Conservation (phyloP, 2,797 vertebrate species). For the Iguana delicatissima region DNA sequence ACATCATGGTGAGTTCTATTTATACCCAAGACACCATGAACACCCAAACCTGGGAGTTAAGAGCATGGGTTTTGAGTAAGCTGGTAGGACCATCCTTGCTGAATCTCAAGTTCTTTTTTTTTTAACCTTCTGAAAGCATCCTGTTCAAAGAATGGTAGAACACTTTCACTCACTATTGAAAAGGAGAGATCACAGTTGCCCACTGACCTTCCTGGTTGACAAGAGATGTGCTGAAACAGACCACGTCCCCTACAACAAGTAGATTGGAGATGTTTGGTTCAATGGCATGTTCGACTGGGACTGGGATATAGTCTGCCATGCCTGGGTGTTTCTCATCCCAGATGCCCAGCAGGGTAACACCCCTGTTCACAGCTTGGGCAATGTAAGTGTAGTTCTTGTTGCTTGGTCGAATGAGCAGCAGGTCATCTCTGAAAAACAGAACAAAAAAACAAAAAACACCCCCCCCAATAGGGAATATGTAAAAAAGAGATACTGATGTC, state of each 20-base stretch:
- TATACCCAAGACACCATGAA: too few species aligned
- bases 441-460: fast-evolving
- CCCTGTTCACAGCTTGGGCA: slow-evolving; percentile 76
- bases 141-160: not conserved
- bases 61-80: too few species aligned
- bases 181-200: not conserved
- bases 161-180: not conserved
- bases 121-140: not conserved
- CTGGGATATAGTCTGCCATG: slow-evolving; percentile 78
- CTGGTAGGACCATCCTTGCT: not conserved
- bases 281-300: slow-evolving; percentile 78
- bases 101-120: not conserved
- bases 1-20: too few species aligned
- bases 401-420: slow-evolving; percentile 76
- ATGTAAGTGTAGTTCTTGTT: slow-evolving; percentile 72
- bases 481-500: not conserved
- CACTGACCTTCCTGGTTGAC: slow-evolving; percentile 73
- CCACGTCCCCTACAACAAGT: slow-evolving; percentile 73
- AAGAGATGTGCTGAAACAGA: slow-evolving; percentile 79
- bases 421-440: slow-evolving; percentile 74
- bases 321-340: slow-evolving; percentile 77
- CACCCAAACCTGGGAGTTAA: too few species aligned
- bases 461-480: not conserved
- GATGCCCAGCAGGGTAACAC: slow-evolving; percentile 76
- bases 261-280: slow-evolving; percentile 62